Evolutionary conservation across 2,113 vertebrate genomes (phyloP).

Genomic region (Campylomormyrus numenius): DNA sequence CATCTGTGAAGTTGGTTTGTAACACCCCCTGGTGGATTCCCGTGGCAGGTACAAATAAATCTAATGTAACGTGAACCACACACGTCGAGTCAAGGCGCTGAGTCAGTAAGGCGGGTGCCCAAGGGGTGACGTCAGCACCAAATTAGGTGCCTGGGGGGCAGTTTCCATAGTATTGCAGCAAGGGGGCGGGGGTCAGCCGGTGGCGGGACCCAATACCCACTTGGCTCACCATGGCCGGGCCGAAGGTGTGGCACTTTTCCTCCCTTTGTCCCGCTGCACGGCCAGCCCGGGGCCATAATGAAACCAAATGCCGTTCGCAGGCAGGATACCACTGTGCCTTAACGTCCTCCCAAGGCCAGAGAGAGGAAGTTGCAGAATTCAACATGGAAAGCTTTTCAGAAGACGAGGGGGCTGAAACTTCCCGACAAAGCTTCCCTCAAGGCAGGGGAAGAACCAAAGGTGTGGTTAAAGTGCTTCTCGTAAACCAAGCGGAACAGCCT

Average conservation of each 20-base stretch:
- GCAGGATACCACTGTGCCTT: constrained; percentile 42
- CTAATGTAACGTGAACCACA: not conserved
- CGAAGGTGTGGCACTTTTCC: constrained; percentile 82
- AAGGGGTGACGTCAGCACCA: not conserved
- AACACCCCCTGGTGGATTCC: not conserved
- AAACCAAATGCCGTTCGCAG: constrained; percentile 22
- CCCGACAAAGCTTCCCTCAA: not conserved
- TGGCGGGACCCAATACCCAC: not conserved
- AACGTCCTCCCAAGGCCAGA: not conserved
- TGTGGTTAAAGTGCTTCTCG: not conserved
- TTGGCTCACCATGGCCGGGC: constrained; percentile 19
- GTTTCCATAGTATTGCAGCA: not conserved
- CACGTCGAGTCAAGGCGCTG: not conserved
- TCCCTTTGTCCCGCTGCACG: constrained; percentile 71
- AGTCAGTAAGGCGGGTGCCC: not conserved
- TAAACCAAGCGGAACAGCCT: not conserved
- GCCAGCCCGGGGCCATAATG: constrained; percentile 36
- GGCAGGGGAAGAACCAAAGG: not conserved
- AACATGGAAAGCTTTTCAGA: constrained; percentile 4
- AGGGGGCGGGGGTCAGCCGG: not conserved
- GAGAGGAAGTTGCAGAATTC: constrained; percentile 22
- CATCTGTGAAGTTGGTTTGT: not conserved
- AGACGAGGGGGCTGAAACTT: not conserved
- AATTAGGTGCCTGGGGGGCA: not conserved
- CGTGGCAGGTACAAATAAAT: not conserved